Percentiles rank a stretch among this genome's conserved stretches.
phyloP scores from a whole-genome alignment of 1,140 invertebrate genomes.

The Tetragnatha versicolor region DNA sequence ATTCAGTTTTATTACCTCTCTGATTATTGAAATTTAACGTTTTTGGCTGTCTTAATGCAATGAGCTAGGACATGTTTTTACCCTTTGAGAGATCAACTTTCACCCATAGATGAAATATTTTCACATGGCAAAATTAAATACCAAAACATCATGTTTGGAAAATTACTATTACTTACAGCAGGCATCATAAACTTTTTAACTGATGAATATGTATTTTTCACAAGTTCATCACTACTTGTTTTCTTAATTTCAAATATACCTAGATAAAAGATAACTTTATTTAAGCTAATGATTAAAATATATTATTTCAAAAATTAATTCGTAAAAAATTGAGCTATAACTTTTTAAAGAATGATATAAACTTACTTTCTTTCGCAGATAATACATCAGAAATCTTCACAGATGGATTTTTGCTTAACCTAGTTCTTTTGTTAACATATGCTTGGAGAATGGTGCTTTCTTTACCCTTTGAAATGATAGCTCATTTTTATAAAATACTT shows the following conservation, averaged over 20 bases:
- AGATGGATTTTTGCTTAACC: slow-evolving; percentile 71
- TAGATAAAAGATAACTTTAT: slow-evolving; percentile 12
- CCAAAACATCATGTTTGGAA: too few species aligned
- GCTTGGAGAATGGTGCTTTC: slow-evolving; percentile 75
- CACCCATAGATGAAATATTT: too few species aligned
- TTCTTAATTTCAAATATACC: slow-evolving; percentile 66
- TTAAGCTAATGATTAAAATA: too few species aligned
- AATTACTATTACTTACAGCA: too few species aligned
- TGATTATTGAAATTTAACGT: too few species aligned
- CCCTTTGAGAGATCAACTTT: too few species aligned
- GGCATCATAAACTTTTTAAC: slow-evolving; percentile 88
- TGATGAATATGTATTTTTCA: slow-evolving; percentile 80
- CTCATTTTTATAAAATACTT: too few species aligned
- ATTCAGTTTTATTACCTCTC: too few species aligned
- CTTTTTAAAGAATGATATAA: neutral
- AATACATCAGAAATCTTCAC: slow-evolving; percentile 77
- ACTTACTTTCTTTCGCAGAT: slow-evolving; percentile 74
- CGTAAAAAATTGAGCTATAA: neutral
- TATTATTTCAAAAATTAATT: neutral
- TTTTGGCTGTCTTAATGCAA: too few species aligned
- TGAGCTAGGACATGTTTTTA: too few species aligned
- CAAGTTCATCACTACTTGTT: slow-evolving; percentile 80
- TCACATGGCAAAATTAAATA: too few species aligned
- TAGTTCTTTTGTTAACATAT: slow-evolving; percentile 74
- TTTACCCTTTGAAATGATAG: slow-evolving; percentile 68